Conservation (phyloP, 2,888 invertebrate species). For the Auanema freiburgensis region DNA sequence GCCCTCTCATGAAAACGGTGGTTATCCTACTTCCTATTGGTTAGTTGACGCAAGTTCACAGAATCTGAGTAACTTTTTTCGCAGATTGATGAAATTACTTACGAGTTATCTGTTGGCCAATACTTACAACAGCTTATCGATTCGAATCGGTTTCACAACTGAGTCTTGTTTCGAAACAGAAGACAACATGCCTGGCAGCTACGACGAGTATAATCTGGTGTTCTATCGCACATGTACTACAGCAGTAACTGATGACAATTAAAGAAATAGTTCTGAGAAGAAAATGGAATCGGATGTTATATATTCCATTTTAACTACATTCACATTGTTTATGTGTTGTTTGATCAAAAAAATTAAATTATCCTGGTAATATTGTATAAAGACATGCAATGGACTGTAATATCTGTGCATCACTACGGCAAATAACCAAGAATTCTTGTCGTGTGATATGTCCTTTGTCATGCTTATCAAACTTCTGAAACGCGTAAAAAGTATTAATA, state of each 20-base stretch:
- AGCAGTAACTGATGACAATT: not conserved
- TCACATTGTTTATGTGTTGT: too few species aligned
- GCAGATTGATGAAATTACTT: constrained; percentile 42
- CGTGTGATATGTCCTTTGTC: constrained; percentile 50
- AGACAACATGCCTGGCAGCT: constrained; percentile 39
- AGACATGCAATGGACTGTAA: constrained; percentile 49
- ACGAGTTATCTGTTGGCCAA: constrained; percentile 62
- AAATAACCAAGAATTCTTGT: constrained; percentile 51
- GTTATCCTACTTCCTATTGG: constrained; percentile 23
- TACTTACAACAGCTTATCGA: constrained; percentile 70
- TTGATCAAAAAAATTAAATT: not conserved
- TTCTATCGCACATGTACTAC: constrained; percentile 57
- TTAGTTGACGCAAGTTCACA: not conserved
- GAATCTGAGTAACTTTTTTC: constrained; percentile 17
- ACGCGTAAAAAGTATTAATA: not conserved
- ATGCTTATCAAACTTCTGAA: constrained; percentile 54
- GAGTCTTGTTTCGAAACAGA: constrained; percentile 47
- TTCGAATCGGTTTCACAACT: constrained; percentile 67
- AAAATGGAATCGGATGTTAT: not conserved
- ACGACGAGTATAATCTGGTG: constrained; percentile 60
- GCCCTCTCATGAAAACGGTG: constrained; percentile 4
- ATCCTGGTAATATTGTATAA: constrained; percentile 50
- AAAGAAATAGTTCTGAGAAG: not conserved
- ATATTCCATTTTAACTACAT: not conserved
- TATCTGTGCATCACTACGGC: constrained; percentile 49